Conservation (phyloP, 2,888 invertebrate genomes). For the Brenthis ino region DNA sequence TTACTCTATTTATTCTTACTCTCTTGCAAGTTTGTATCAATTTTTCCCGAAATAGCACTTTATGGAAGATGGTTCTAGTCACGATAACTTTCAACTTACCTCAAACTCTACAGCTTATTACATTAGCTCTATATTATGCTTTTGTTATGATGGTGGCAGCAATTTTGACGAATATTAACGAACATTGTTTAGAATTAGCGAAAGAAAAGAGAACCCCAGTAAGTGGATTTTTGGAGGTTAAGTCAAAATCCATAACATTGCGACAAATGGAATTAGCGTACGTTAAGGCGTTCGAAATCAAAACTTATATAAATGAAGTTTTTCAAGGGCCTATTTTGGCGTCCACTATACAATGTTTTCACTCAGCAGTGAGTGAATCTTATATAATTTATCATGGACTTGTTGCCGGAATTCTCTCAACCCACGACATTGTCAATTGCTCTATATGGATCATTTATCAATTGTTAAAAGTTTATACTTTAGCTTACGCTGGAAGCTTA, state of each 20-base stretch:
- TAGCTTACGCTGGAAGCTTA: constrained; percentile 57
- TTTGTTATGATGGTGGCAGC: constrained; percentile 55
- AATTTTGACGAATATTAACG: constrained; percentile 53
- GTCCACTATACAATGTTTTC: constrained; percentile 63
- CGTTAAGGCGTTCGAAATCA: constrained; percentile 54
- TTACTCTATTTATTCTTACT: constrained; percentile 43
- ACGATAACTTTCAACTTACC: constrained; percentile 57
- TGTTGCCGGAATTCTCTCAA: constrained; percentile 44
- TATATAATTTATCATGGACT: constrained; percentile 67
- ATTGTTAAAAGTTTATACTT: constrained; percentile 58
- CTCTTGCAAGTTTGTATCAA: constrained; percentile 55
- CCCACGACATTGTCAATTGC: constrained; percentile 61
- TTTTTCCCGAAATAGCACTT: constrained; percentile 52
- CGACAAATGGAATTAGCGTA: constrained; percentile 58
- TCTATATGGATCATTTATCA: constrained; percentile 67
- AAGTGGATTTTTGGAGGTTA: constrained; percentile 46
- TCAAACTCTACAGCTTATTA: constrained; percentile 61
- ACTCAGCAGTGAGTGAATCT: constrained; percentile 63
- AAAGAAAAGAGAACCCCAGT: constrained; percentile 35
- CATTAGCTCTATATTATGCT: constrained; percentile 55
- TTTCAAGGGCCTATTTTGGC: constrained; percentile 63
- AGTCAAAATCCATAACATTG: constrained; percentile 47
- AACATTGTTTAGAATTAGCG: constrained; percentile 43
- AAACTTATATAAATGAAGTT: constrained; percentile 54
- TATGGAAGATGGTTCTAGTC: constrained; percentile 63